Base-by-base conservation (phyloP, 2,888 invertebrate species). In the Andrena praecox region DNA sequence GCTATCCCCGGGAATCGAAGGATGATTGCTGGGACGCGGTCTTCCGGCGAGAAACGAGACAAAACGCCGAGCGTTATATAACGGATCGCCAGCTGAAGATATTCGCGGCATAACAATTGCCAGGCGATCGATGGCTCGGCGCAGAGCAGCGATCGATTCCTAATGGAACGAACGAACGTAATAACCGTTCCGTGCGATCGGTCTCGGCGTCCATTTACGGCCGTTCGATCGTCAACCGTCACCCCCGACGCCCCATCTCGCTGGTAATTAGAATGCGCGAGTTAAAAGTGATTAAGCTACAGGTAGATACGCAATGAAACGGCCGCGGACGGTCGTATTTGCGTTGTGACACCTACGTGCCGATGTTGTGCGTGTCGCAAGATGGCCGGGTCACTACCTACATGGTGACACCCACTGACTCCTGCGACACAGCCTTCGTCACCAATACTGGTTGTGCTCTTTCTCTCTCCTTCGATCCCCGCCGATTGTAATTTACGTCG, bases 301-400 rank as follows among this genome's bases (percentile, higher is more conserved):
- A 78, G 72, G 68, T 75, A 82, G 75, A 71, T 67, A 66, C 48
- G 74, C 50, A 52, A 67, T 59, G 56, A 60, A 63, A 73, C 27
- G 42, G 42, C 35, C 66, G 33, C 67, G 33, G 66, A 73, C 56
- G 67, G 69, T 63, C 79, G 73, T 59, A 76, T 84, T 76, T 72
- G 67, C 78, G 8, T 56, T 52, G 80, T 7, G 79, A 82, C 84
- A 86, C 85, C 84, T 83, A 90, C 90, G 88, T 69, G 79, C 62
- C 84, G 88, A 88, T 85, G 89, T 68, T 83, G 86, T 74, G 73
- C 82, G 73, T 80, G 88, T 89, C 90, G 91, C 86, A 90, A 90
- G 89, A 91, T 87, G 89, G 76, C 89, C 89, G 85, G 91, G 90
- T 90, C 90, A 87, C 90, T 90, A 87, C 91, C 91, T 90, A 91